Evolutionary conservation across 23 tunicate species (phyloP), one percentile per base, ranked within the genome.

Genomic region (Corella eumyota): DNA sequence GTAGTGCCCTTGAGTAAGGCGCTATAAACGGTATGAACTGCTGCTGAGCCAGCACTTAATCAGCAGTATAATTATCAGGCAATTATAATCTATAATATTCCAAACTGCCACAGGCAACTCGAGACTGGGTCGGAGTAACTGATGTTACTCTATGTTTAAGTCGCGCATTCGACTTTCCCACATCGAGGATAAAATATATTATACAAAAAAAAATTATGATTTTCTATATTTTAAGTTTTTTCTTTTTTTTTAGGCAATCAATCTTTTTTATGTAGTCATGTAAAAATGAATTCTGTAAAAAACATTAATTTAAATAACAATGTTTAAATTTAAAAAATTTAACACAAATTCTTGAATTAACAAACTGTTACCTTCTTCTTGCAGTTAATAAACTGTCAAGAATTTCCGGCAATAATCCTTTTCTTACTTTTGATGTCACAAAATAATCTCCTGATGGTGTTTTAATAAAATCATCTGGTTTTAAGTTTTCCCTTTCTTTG

Each of bases 361-460:
- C 15, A 11, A 40, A 15, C 11, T 3, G 67, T 53, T 56, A 79
- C 77, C 63, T 83, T 30, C 86, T 45, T 40, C 98, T 67, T 55
- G 98, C 98, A 17, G 84, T 60, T 6, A 92, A 64, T 57, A 92
- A 67, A 56, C 85, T 92, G 11, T 92, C 91, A 44, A 92, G 60
- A 54, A 92, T 92, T 61, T 70, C 81, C 0, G 98, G 98, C 53
- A 92, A 58, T 53, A 92, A 46, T 0, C 98, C 98, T 58, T 83
- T 83, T 28, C 98, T 51, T 2, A 83, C 77, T 2, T 58, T 28
- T 4, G 86, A 15, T 66, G 83, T 92, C 31, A 92, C 98, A 34
- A 92, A 92, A 46, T 57, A 69, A 72, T 92, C 98, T 7, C 98
- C 98, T 15, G 93, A 81, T 7, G 98, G 98, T 4, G 98, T 92